phyloP scores from a whole-genome alignment of 2,888 invertebrate species.

The Cephus pygmeus region DNA sequence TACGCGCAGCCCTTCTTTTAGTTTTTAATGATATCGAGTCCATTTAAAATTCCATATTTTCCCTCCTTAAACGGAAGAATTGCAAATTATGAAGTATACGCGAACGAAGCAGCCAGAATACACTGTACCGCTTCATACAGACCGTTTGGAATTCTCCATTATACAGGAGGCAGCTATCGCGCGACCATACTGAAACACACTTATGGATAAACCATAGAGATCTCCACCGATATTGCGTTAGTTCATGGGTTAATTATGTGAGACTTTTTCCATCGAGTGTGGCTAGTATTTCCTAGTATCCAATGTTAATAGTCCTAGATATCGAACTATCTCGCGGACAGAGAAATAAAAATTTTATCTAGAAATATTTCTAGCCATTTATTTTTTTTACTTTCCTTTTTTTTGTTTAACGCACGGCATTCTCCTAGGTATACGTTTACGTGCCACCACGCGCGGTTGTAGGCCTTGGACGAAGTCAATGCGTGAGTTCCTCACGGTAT shows the following conservation, averaged over 20 bases:
- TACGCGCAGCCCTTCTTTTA: not conserved
- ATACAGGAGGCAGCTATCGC: not conserved
- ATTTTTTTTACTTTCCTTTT: not conserved
- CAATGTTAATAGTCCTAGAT: not conserved
- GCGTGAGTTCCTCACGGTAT: not conserved
- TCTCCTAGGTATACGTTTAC: not conserved
- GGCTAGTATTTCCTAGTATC: not conserved
- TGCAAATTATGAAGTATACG: conserved; percentile 35
- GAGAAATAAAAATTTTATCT: not conserved
- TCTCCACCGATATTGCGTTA: conserved; percentile 42
- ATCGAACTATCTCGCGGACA: not conserved
- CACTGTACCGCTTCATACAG: conserved; percentile 24
- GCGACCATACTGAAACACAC: conserved; percentile 9
- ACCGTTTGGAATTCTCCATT: conserved; percentile 4
- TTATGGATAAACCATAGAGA: conserved; percentile 22
- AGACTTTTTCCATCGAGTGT: conserved; percentile 32
- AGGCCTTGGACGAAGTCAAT: not conserved
- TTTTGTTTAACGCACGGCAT: too few relatives aligned
- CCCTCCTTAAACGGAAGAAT: conserved; percentile 20
- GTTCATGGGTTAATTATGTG: conserved; percentile 58
- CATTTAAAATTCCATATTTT: conserved; percentile 39
- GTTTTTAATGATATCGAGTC: not conserved
- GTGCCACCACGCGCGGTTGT: not conserved
- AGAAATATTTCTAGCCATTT: not conserved
- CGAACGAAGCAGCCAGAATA: conserved; percentile 33